Conservation (phyloP, 2,113 vertebrate genomes). For the Polypterus bichir region DNA sequence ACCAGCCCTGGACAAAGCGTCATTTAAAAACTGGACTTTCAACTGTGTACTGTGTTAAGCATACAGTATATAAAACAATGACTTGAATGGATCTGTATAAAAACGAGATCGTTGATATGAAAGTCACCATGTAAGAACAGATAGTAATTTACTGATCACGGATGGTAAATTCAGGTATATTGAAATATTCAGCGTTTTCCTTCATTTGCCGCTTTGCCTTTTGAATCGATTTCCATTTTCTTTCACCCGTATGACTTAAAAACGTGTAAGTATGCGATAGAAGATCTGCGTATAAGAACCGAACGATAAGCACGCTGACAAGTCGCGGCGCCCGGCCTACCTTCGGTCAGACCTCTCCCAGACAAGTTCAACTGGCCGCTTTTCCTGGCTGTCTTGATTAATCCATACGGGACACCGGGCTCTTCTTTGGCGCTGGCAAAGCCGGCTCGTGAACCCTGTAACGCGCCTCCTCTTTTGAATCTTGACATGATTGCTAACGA, state of each 20-base stretch:
- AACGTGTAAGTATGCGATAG: neutral
- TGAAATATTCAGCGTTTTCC: neutral
- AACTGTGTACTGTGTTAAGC: too few relatives aligned
- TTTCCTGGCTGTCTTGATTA: constrained; percentile 68
- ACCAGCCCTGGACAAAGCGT: too few relatives aligned
- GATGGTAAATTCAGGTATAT: neutral
- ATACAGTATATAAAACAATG: too few relatives aligned
- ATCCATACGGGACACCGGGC: constrained; percentile 46
- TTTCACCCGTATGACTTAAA: neutral
- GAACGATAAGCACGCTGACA: neutral
- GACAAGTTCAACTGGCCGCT: constrained; percentile 80
- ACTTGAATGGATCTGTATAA: too few relatives aligned
- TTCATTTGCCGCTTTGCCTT: neutral
- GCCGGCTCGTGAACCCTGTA: constrained; percentile 39
- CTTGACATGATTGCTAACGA: constrained; percentile 40
- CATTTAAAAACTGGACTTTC: too few relatives aligned
- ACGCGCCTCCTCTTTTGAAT: constrained; percentile 26
- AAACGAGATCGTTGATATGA: too few relatives aligned
- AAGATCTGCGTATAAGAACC: neutral
- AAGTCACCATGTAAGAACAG: too few relatives aligned
- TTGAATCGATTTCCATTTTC: neutral
- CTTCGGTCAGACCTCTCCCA: constrained; percentile 60
- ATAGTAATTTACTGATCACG: neutral
- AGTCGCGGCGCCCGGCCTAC: constrained; percentile 32
- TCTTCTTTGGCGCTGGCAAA: constrained; percentile 37